phyloP scores from a whole-genome alignment of 2,797 vertebrate genomes.

The Hemibagrus guttatus region DNA sequence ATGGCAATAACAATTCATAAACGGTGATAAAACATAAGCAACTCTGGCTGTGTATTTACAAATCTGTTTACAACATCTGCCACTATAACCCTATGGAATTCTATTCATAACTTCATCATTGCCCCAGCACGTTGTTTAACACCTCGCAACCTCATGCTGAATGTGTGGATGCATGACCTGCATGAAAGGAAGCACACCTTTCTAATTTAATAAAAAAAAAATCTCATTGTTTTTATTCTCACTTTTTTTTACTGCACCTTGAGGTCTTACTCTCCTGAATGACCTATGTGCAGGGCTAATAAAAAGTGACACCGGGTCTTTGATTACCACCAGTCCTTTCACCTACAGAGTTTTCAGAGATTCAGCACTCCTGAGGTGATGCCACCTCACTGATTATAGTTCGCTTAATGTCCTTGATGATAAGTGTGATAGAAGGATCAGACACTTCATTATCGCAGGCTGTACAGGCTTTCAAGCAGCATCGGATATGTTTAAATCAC shows the following conservation, averaged over 20 bases:
- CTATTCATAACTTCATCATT: neutral
- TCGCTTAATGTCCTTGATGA: constrained; percentile 39
- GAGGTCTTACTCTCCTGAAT: constrained; percentile 55
- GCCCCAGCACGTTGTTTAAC: neutral
- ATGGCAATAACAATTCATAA: too few relatives aligned
- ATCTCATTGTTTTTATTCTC: constrained; percentile 30
- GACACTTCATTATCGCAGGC: constrained; percentile 41
- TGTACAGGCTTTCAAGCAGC: constrained; percentile 4
- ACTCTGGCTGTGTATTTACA: neutral
- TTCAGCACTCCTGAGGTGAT: constrained; percentile 59
- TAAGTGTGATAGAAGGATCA: constrained; percentile 25
- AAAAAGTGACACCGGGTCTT: constrained; percentile 62
- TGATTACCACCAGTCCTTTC: constrained; percentile 67
- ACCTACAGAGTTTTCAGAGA: constrained; percentile 52
- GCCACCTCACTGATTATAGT: constrained; percentile 60
- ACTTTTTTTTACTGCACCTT: constrained; percentile 41
- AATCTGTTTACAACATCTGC: neutral
- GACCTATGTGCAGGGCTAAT: constrained; percentile 63
- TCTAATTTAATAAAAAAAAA: neutral
- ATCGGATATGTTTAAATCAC: neutral
- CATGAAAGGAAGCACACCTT: neutral
- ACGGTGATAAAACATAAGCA: neutral
- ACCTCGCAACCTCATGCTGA: constrained; percentile 10
- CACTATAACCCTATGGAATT: neutral
- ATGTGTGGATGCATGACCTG: neutral